phyloP scores from a whole-genome alignment of 1,140 invertebrate genomes.

The Macrosteles quadrilineatus region DNA sequence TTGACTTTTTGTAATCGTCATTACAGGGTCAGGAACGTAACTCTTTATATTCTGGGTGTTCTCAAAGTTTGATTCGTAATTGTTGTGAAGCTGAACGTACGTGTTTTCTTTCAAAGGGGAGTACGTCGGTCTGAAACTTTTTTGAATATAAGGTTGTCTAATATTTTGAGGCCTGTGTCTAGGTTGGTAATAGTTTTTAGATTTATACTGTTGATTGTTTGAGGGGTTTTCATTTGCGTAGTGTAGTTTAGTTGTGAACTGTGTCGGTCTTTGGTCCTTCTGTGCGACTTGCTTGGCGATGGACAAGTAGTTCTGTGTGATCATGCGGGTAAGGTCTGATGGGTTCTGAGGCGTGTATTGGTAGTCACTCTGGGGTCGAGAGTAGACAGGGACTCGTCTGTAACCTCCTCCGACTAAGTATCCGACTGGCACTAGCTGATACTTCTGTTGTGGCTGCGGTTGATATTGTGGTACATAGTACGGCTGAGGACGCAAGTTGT shows the following conservation, averaged over 20 bases:
- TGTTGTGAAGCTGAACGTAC: too few relatives aligned
- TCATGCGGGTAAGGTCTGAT: slow-evolving; percentile 27
- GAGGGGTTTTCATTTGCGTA: slow-evolving; percentile 13
- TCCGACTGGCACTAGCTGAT: background rate
- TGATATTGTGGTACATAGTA: background rate
- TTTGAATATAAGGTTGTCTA: too few relatives aligned
- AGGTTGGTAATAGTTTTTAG: background rate
- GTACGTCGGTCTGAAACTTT: too few relatives aligned
- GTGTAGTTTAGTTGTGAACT: slow-evolving; percentile 37
- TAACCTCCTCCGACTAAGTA: slow-evolving; percentile 13
- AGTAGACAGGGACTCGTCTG: slow-evolving; percentile 7
- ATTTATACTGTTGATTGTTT: background rate
- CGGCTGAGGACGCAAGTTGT: background rate
- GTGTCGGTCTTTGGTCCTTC: slow-evolving; percentile 40
- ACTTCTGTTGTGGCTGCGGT: slow-evolving; percentile 12
- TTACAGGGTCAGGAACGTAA: background rate
- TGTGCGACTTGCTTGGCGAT: slow-evolving; percentile 27
- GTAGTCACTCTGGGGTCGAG: slow-evolving; percentile 29
- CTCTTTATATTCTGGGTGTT: too few relatives aligned
- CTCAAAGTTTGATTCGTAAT: too few relatives aligned
- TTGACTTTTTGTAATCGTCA: background rate
- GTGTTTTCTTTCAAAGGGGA: too few relatives aligned
- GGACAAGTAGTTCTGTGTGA: slow-evolving; percentile 37
- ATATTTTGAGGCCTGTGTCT: background rate
- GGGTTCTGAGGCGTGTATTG: slow-evolving; percentile 39